These are phyloP conservation scores for Nomada goodeniana DNA, from an alignment of 2,888 invertebrate species.

Conservation along the genomic window DNA sequence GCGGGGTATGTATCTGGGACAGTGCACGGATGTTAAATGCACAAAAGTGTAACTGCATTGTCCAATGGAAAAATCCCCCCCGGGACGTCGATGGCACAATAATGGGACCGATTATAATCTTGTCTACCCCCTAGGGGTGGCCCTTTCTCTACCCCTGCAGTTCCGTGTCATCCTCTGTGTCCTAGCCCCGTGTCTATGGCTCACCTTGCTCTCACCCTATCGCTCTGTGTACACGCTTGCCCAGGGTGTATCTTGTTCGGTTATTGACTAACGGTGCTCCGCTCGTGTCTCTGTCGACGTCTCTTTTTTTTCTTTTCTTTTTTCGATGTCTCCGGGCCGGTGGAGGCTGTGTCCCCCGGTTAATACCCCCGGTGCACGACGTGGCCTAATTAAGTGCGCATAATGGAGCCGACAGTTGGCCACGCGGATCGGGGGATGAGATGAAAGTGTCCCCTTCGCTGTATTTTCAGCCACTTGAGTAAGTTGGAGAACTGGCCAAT, in stretches of 20 bases:
- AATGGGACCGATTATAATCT: constrained; percentile 84
- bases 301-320: constrained; percentile 15
- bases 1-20: constrained; percentile 46
- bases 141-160: constrained; percentile 35
- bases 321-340: constrained; percentile 12
- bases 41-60: constrained; percentile 84
- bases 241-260: constrained; percentile 73
- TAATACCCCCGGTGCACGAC: constrained; percentile 65
- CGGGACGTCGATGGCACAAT: constrained; percentile 84
- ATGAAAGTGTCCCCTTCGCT: background rate
- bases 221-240: constrained; percentile 36
- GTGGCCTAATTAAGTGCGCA: constrained; percentile 81
- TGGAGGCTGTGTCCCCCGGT: constrained; percentile 41
- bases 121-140: constrained; percentile 82
- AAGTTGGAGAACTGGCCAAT: constrained; percentile 4
- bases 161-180: constrained; percentile 55
- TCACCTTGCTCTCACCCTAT: constrained; percentile 67
- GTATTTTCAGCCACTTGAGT: background rate
- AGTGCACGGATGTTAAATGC: constrained; percentile 81
- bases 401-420: constrained; percentile 82
- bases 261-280: constrained; percentile 62
- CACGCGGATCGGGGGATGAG: constrained; percentile 68
- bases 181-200: constrained; percentile 53
- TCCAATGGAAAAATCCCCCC: constrained; percentile 82
- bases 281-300: constrained; percentile 32